Evolutionary conservation across 2,888 invertebrate species (phyloP), one percentile per base, ranked within the genome.

Genomic region (Limnephilus auricula): DNA sequence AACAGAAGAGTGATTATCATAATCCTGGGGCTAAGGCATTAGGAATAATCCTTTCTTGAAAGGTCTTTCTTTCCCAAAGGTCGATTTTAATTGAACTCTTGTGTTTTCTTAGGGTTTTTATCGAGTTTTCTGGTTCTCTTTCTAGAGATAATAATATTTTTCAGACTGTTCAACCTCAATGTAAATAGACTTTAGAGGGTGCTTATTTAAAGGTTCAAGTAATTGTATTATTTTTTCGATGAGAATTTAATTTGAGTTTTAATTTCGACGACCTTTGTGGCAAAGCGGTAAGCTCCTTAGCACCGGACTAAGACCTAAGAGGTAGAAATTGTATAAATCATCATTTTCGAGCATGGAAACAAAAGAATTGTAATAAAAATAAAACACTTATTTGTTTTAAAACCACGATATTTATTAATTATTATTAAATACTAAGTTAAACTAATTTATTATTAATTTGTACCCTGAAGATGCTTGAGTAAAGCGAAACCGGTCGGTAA

Each of bases 1-100:
- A 90, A 92, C 90, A 92, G 88, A 92, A 89, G 89, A 89, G 84
- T 92, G 92, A 92, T 92, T 92, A 91, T 88, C 92, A 92, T 92
- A 92, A 92, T 92, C 92, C 88, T 79, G 31, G 30, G 85, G 90
- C 88, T 79, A 40, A 31, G 85, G 91, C 90, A 92, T 92, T 92
- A 88, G 83, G 91, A 90, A 79, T 92, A 92, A 92, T 92, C 92
- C 92, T 50, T 92, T 92, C 92, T 82, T 80, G 86, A 87, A 84
- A 89, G 90, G 82, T 84, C 34, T 83, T 86, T 78, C 80, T 65
- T 84, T 79, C 40, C 10, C n/a, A 79, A 80, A 89, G 79, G 85
- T 89, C 78, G 91, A 84, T 91, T 82, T 91, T 91, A 91, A 91
- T 89, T 91, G 91, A 92, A 92, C 91, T 86, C 31, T 90, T 65